phyloP scores from a whole-genome alignment of 2,113 vertebrate genomes.

The Grammomys dolichurus region DNA sequence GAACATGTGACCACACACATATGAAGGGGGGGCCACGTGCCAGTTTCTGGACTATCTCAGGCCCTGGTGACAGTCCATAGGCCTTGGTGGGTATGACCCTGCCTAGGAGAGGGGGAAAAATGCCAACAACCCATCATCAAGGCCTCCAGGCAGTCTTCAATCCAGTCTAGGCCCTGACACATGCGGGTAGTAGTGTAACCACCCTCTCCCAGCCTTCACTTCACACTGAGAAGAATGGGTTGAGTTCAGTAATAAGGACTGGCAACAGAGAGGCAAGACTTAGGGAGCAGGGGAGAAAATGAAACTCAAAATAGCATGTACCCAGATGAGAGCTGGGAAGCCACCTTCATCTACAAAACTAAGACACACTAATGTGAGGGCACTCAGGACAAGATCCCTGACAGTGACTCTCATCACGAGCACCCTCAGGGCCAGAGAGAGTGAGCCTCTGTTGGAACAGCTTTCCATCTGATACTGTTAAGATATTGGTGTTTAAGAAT shows the following conservation, averaged over 20 bases:
- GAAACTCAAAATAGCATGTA: neutral
- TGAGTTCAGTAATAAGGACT: neutral
- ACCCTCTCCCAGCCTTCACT: too few species aligned
- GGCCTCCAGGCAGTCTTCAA: neutral
- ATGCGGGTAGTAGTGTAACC: neutral
- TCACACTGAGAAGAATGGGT: neutral
- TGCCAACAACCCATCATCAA: neutral
- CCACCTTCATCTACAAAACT: neutral
- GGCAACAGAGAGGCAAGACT: neutral
- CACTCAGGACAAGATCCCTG: neutral
- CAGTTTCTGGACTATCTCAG: neutral
- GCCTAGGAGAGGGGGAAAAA: neutral
- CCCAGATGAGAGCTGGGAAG: neutral
- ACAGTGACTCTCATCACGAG: neutral
- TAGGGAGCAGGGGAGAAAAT: neutral
- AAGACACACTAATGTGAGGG: neutral
- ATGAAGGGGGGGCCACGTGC: neutral
- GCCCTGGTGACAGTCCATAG: neutral
- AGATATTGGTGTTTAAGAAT: neutral
- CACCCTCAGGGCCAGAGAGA: neutral
- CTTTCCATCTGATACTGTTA: neutral
- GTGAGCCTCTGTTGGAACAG: neutral
- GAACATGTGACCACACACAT: neutral
- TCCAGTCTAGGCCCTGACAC: neutral
- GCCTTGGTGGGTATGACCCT: neutral